Evolutionary conservation across 2,113 vertebrate genomes (phyloP), one percentile per base, ranked within the genome.

Genomic region (Telmatochromis bifrenatus): DNA sequence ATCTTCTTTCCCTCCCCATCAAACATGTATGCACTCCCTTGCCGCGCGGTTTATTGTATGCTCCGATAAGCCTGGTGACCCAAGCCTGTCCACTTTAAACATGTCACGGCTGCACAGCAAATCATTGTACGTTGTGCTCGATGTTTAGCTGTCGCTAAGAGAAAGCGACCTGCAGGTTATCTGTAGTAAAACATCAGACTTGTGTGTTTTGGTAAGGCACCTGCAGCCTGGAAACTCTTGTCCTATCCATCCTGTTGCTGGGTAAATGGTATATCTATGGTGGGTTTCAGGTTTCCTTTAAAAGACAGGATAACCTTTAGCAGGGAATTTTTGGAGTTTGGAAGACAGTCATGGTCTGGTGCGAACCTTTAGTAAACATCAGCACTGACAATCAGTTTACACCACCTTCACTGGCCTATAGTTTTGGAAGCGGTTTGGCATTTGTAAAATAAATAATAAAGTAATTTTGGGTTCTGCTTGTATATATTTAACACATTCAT

Each of bases 261-360:
- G 91, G 93, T 86, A 87, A 93, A 94, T 79, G n/a, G 51, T 91
- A 93, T 94, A 95, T 94, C 93, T 93, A 86, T 80, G 93, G 91
- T 84, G 31, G 81, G 93, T 83, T 93, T 95, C 84, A 35, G 31
- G 54, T 95, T 94, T 89, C 93, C 62, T 6, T 9, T 12, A 70
- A 88, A 84, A 90, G 89, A 87, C 85, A 47, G 58, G 79, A 80
- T 47, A 90, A 91, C 81, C 13, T 90, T 87, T 73, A 81, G 79
- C 45, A 1, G 68, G 65, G 79, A 75, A 81, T 87, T 49, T 79
- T 77, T 70, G 87, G 85, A 84, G 88, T 88, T 89, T 89, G 80
- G 56, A 62, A 79, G 88, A 73, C 87, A 53, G 84, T 58, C 37
- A 54, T 89, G 47, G n/a, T 19, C 26, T n/a, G 42, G 51, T 33